A percentile compares a stretch with the other conserved stretches of the same genome.
Conservation (phyloP, 1,140 invertebrate genomes). For the Listronotus bonariensis region DNA sequence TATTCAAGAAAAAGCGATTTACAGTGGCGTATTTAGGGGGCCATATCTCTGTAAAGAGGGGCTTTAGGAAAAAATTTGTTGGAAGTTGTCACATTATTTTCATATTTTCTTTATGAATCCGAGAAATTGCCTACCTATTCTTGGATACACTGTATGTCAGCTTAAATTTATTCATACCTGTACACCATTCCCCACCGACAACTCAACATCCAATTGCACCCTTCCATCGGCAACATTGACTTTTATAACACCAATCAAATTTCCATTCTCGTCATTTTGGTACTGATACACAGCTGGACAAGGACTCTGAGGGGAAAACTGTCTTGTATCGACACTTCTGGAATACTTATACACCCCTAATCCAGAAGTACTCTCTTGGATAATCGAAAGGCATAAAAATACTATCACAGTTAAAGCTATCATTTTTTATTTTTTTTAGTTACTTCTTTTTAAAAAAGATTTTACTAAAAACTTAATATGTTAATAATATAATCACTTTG, state of each 20-base stretch:
- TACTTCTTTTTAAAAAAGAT: too few species aligned
- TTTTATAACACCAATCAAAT: slow-evolving; percentile 42
- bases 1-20: too few species aligned
- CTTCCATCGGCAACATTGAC: slow-evolving; percentile 29
- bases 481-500: too few species aligned
- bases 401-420: slow-evolving; percentile 14
- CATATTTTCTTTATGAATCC: too few species aligned
- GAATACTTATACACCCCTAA: slow-evolving; percentile 9
- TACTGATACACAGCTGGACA: slow-evolving; percentile 47
- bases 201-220: slow-evolving; percentile 41
- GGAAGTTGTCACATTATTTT: too few species aligned
- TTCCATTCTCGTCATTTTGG: slow-evolving; percentile 33
- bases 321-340: slow-evolving; percentile 13
- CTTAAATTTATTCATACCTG: slow-evolving; percentile 40
- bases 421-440: not conserved
- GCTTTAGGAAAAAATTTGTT: too few species aligned
- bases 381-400: not conserved
- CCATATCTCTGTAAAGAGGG: too few species aligned
- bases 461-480: too few species aligned
- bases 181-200: slow-evolving; percentile 46
- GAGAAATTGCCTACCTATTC: too few species aligned
- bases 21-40: too few species aligned
- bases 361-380: not conserved
- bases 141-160: too few species aligned
- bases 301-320: slow-evolving; percentile 32